phyloP scores from a whole-genome alignment of 2,888 invertebrate genomes.

The Nomada ferruginata region DNA sequence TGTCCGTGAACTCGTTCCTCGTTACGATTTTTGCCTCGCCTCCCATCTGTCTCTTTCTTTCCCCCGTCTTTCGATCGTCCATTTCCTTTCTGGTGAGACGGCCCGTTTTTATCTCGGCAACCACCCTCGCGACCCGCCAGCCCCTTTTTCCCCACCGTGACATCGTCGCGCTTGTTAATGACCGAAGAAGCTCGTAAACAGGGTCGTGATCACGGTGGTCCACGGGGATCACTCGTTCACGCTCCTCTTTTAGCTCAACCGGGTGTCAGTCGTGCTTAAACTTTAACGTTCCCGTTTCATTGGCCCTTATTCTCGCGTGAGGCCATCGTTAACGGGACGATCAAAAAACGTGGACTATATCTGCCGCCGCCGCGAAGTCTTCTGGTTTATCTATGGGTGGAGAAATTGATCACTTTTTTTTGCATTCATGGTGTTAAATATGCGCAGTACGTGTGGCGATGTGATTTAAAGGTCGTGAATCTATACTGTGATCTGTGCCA shows the following conservation, averaged over 20 bases:
- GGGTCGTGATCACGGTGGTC: conserved; percentile 67
- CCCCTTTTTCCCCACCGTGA: background rate
- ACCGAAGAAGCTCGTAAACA: conserved; percentile 68
- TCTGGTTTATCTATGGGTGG: conserved; percentile 6
- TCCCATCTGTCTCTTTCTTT: background rate
- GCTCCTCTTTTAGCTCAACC: conserved; percentile 16
- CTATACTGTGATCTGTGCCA: too few species aligned
- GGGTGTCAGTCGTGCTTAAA: conserved; percentile 50
- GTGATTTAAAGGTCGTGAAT: background rate
- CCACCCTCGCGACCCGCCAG: conserved; percentile 35
- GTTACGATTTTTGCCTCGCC: conserved; percentile 38
- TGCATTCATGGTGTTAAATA: background rate
- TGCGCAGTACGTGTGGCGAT: background rate
- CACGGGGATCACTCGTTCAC: conserved; percentile 51
- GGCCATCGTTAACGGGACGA: conserved; percentile 53
- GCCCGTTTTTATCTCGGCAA: conserved; percentile 50
- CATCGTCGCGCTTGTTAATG: conserved; percentile 54
- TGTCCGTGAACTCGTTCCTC: conserved; percentile 34
- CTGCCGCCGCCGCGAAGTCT: conserved; percentile 7
- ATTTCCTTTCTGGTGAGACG: conserved; percentile 21
- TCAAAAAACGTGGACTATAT: conserved; percentile 33
- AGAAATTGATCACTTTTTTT: too few species aligned
- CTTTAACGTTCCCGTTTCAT: conserved; percentile 61
- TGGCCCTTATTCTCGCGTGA: conserved; percentile 68
- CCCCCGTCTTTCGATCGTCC: background rate